Conservation (phyloP, 2,888 invertebrate species). For the Volucella zonaria region DNA sequence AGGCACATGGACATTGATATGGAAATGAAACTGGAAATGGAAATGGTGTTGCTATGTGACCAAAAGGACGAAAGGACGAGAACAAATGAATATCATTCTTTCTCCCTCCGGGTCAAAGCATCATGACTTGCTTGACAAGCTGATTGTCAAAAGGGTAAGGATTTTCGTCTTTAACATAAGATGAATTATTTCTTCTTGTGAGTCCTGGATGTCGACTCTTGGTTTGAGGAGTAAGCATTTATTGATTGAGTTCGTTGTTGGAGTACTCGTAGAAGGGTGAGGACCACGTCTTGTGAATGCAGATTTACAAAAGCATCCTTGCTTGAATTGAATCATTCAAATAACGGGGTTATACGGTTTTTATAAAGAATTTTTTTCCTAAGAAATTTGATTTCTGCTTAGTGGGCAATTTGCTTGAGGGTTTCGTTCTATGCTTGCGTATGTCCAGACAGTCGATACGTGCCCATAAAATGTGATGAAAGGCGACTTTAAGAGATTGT, state of each 20-base stretch:
- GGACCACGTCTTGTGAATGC: not conserved
- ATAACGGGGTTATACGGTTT: not conserved
- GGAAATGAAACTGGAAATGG: too few relatives aligned
- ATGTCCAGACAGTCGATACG: not conserved
- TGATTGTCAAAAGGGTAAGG: not conserved
- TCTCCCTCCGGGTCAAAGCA: not conserved
- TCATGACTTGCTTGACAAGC: constrained; percentile 1
- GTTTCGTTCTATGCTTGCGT: not conserved
- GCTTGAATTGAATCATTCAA: constrained; percentile 5
- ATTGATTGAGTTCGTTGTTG: constrained; percentile 10
- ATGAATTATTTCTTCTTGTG: constrained; percentile 1
- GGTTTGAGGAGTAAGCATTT: not conserved
- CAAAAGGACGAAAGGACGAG: not conserved
- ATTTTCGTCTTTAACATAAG: not conserved
- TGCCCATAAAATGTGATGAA: not conserved
- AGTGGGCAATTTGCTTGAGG: not conserved
- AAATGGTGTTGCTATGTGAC: constrained; percentile 15
- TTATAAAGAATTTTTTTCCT: constrained; percentile 5
- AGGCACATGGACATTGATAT: constrained; percentile 3
- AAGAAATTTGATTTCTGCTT: constrained; percentile 1
- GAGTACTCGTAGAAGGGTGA: not conserved
- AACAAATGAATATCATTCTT: constrained; percentile 7
- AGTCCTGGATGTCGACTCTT: not conserved
- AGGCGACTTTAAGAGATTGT: not conserved
- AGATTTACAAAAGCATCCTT: not conserved